A percentile compares a stretch with the other conserved stretches of the same genome.
Conservation (phyloP, 2,113 vertebrate species). For the Capra hircus region DNA sequence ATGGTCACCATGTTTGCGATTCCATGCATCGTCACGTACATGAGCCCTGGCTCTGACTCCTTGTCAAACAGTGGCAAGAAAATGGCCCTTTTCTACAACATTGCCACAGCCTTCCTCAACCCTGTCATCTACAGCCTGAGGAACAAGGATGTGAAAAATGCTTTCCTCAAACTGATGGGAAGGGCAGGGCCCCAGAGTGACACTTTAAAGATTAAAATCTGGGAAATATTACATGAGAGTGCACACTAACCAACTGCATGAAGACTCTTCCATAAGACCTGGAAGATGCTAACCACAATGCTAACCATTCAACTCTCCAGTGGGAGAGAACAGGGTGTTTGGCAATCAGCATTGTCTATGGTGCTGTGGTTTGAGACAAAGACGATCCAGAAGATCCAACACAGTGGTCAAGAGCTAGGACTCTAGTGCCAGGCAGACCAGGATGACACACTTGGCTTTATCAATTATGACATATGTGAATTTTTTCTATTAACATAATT, state of each 20-base stretch:
- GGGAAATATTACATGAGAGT: background rate
- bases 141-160: too few species aligned
- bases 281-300: background rate
- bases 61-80: too few species aligned
- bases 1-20: constrained; percentile 52
- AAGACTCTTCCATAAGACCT: background rate
- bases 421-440: background rate
- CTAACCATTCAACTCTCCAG: background rate
- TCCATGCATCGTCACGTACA: constrained; percentile 45
- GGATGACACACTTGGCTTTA: background rate
- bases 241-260: background rate
- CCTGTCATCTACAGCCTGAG: too few species aligned
- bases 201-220: background rate
- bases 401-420: background rate
- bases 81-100: too few species aligned
- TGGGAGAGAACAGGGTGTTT: background rate
- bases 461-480: background rate
- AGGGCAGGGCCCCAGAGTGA: background rate
- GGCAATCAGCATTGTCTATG: background rate
- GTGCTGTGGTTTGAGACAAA: background rate
- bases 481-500: background rate
- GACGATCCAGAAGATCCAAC: background rate
- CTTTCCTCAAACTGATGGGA: constrained; percentile 43
- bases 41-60: constrained; percentile 39
- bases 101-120: too few species aligned